Base-by-base conservation (phyloP, 2,797 vertebrate species). In the Meda fulgida region DNA sequence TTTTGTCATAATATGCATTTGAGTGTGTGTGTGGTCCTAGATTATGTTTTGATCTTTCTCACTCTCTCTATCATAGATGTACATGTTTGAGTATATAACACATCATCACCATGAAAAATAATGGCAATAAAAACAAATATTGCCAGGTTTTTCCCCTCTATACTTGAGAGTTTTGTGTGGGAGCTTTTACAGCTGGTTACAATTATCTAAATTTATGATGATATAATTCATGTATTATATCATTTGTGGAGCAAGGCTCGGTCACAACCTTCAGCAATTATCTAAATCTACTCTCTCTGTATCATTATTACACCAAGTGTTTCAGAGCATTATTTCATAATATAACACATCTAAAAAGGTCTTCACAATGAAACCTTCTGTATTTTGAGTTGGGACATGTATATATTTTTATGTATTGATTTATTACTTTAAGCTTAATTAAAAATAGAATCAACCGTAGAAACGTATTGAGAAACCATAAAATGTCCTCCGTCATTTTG, bases 161-260 rank as follows among this genome's bases (percentile, higher is more conserved):
- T 55, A 29, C 40, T 53, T 51, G n/a, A 48, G n/a, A 46, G 29
- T 60, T 14, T 51, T 55, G 58, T 83, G 73, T 82, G 55, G 66
- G 16, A 43, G n/a, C 66, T 75, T 77, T 55, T 78, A 36, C 38
- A 84, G 69, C 48, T 81, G 66, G 70, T 46, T 75, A 23, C 79
- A 72, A 36, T 73, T 36, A 81, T 18, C 58, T 78, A 19, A n/a
- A 40, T 78, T 76, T 65, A 51, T 83, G 31, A 48, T 66, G 40
- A 66, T 66, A 48, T 66, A 43, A 34, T 48, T 48, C 40, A 79
- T 66, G 40, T 21, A 43, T 79, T 79, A 38, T 40, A 19, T 84
- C 16, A 67, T 43, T 53, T 67, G 18, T 76, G 16, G 58, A 48
- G 38, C 71, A 48, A 65, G 58, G 13, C 55, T 79, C 58, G 65